phyloP scores from a whole-genome alignment of 1,140 invertebrate species.

The Lanistes nyassanus region DNA sequence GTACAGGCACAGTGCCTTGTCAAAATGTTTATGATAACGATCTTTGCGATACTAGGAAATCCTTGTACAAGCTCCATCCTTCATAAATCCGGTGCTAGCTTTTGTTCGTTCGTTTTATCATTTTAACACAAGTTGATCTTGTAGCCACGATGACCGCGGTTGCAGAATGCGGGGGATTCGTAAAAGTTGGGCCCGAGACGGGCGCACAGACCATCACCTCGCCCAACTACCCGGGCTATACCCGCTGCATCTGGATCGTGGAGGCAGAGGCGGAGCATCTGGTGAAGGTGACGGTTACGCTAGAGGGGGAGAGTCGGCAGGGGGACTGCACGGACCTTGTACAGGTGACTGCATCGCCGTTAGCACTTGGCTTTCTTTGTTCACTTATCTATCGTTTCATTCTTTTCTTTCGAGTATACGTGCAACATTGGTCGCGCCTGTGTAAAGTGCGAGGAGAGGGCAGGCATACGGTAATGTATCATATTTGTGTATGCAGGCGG shows the following conservation, averaged over 20 bases:
- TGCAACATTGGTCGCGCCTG: neutral
- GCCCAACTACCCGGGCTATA: constrained; percentile 31
- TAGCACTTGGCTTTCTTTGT: neutral
- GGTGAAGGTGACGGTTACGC: constrained; percentile 26
- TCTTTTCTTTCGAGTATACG: neutral
- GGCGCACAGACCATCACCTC: neutral
- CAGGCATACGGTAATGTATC: neutral
- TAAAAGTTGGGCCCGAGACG: neutral
- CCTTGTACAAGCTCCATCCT: no score
- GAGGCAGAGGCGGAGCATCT: constrained; percentile 23
- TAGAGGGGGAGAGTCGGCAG: constrained; percentile 24
- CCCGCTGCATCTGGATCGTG: constrained; percentile 46
- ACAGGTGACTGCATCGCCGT: constrained; percentile 19
- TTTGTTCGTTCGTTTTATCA: no score
- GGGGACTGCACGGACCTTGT: constrained; percentile 37
- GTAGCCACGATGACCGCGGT: no score
- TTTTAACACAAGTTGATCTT: no score
- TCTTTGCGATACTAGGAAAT: no score
- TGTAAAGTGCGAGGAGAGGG: neutral
- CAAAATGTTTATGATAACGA: no score
- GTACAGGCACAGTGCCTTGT: no score
- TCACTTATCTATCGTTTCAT: neutral
- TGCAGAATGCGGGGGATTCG: constrained; percentile 28
- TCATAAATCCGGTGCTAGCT: no score
- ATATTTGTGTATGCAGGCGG: neutral